These are phyloP conservation scores for Zophobas atratus DNA, from an alignment of 1,140 invertebrate species.

Conservation along the genomic window DNA sequence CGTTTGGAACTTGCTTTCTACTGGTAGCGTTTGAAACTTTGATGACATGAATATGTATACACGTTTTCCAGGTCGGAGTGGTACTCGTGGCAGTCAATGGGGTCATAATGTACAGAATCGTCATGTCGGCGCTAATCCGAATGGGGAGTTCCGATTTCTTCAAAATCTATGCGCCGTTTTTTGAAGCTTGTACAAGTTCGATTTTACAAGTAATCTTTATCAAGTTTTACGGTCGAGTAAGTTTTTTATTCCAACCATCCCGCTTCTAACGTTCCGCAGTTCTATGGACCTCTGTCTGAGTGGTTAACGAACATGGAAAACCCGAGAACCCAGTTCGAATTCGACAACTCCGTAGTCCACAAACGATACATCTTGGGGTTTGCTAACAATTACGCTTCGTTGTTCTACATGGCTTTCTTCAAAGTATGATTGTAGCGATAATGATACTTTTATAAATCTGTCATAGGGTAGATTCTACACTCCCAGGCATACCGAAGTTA, in stretches of 20 bases:
- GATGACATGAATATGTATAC: neutral
- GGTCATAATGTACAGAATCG: constrained; percentile 65
- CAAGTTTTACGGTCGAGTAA: constrained; percentile 85
- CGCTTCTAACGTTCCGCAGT: constrained; percentile 67
- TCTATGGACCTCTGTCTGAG: constrained; percentile 89
- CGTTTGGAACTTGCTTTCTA: constrained; percentile 85
- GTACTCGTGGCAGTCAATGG: constrained; percentile 36
- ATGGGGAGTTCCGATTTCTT: constrained; percentile 87
- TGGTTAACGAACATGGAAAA: constrained; percentile 95
- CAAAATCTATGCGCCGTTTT: constrained; percentile 69
- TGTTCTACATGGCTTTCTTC: constrained; percentile 98
- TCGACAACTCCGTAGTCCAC: constrained; percentile 94
- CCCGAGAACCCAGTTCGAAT: constrained; percentile 94
- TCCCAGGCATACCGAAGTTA: neutral
- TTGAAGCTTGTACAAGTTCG: constrained; percentile 2
- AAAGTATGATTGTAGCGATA: constrained; percentile 73
- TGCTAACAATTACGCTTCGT: constrained; percentile 97
- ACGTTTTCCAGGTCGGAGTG: constrained; percentile 13
- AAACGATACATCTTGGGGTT: constrained; percentile 98
- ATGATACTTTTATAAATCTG: neutral
- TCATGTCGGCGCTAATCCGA: constrained; percentile 79
- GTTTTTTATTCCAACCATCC: constrained; percentile 63
- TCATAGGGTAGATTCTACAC: constrained; percentile 33
- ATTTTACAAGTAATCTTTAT: constrained; percentile 77
- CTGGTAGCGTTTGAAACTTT: constrained; percentile 70